phyloP scores from a whole-genome alignment of 2,797 vertebrate species.

The Lithobates sylvaticus region DNA sequence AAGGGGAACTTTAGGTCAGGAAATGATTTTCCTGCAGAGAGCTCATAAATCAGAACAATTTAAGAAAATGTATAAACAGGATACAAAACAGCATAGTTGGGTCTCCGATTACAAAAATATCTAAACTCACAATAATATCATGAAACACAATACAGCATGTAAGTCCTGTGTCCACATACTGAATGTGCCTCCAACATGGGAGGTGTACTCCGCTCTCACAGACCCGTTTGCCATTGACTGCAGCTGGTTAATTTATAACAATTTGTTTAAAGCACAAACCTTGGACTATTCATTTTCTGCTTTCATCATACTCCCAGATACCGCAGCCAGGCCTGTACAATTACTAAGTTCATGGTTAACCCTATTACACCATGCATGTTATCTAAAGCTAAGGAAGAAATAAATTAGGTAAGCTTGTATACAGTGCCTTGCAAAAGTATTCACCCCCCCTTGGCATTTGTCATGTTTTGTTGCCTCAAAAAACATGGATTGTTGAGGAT shows the following conservation, averaged over 20 bases:
- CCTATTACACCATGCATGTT: not conserved
- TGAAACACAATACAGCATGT: not conserved
- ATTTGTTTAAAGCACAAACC: no score
- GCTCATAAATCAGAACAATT: slow-evolving; percentile 2
- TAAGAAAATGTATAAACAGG: not conserved
- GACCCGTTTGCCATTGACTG: no score
- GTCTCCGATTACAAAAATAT: no score
- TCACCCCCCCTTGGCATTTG: no score
- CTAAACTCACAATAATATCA: not conserved
- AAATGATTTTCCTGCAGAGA: not conserved
- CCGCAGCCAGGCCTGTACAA: not conserved
- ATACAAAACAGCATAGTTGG: no score
- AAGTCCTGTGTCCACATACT: no score
- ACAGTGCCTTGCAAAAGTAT: no score
- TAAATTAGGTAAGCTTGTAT: no score
- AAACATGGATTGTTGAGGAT: no score
- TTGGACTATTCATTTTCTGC: not conserved
- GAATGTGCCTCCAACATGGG: not conserved
- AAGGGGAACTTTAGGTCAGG: not conserved
- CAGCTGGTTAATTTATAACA: no score
- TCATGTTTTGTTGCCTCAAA: no score
- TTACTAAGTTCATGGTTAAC: not conserved
- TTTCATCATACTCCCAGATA: not conserved
- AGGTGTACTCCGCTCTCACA: not conserved
- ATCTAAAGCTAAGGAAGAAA: not conserved